These are phyloP conservation scores for Lampris megalopsis DNA, from an alignment of 2,113 vertebrate genomes.

Conservation along the genomic window DNA sequence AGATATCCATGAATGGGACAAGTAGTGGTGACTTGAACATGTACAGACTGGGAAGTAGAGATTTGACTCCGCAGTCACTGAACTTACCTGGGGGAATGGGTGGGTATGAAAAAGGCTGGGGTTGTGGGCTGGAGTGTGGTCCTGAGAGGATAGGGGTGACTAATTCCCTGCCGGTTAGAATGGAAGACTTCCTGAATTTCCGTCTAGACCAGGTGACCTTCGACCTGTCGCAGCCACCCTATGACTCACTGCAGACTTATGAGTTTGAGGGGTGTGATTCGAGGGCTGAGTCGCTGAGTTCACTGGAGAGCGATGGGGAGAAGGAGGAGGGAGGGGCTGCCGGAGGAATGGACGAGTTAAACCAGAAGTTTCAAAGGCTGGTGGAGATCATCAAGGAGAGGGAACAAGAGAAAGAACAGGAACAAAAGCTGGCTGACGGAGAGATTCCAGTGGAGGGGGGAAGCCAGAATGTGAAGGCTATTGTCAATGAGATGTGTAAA, in stretches of 20 bases:
- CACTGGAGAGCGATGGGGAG: constrained; percentile 83
- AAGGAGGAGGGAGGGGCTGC: constrained; percentile 49
- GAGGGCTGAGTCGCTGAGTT: constrained; percentile 88
- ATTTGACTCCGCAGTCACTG: constrained; percentile 55
- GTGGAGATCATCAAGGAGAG: constrained; percentile 87
- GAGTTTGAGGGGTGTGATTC: constrained; percentile 89
- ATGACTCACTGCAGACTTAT: constrained; percentile 91
- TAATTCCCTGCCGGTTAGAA: constrained; percentile 71
- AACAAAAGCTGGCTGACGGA: background rate
- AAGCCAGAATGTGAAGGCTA: constrained; percentile 5
- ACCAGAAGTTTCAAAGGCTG: constrained; percentile 87
- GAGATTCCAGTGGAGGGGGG: background rate
- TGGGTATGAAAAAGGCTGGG: constrained; percentile 49
- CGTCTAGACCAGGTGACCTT: constrained; percentile 86
- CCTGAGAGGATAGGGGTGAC: background rate
- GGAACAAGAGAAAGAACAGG: constrained; percentile 67
- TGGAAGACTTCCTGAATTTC: constrained; percentile 87
- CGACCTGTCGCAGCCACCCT: constrained; percentile 89
- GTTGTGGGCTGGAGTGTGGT: constrained; percentile 6
- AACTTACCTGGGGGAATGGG: constrained; percentile 58
- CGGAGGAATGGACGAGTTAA: constrained; percentile 83
- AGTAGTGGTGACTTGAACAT: constrained; percentile 49
- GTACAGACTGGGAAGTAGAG: constrained; percentile 65
- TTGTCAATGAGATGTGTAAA: constrained; percentile 32
- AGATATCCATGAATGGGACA: constrained; percentile 48